Conservation (phyloP, 1,140 invertebrate genomes). For the Zaprionus gabonicus region DNA sequence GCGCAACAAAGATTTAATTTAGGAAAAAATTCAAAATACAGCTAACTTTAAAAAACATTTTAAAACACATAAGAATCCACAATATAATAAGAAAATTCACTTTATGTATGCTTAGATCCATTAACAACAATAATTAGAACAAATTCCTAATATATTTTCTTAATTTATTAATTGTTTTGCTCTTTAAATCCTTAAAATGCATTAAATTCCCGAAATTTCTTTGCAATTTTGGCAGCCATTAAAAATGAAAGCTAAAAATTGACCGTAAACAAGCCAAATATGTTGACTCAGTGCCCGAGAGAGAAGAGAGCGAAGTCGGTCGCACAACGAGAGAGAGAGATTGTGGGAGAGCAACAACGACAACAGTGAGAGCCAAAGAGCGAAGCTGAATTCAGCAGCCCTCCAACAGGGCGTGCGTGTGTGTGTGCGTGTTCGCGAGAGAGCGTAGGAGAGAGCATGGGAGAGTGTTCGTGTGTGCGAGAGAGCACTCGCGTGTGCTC, state of each 20-base stretch:
- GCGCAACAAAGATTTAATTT: neutral
- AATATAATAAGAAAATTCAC: neutral
- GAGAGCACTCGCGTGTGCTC: neutral
- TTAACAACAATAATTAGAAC: neutral
- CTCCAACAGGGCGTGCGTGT: neutral
- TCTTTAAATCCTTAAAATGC: neutral
- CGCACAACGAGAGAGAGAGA: neutral
- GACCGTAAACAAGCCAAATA: neutral
- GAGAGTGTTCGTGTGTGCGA: neutral
- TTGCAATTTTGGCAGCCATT: neutral
- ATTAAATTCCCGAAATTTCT: neutral
- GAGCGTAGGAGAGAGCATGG: neutral
- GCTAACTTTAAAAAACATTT: neutral
- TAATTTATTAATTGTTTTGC: neutral
- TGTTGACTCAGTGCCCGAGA: conserved; percentile 27
- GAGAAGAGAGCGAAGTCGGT: conserved; percentile 2
- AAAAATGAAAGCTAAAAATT: neutral
- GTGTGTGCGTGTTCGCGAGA: neutral
- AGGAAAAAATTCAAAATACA: no score
- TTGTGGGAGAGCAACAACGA: conserved; percentile 13
- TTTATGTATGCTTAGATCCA: neutral
- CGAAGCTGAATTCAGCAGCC: conserved; percentile 16
- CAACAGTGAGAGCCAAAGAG: conserved; percentile 9
- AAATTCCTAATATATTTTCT: neutral
- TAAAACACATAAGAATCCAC: neutral